Base-by-base conservation (phyloP, 2,797 vertebrate species). In the Halcyon badia region DNA sequence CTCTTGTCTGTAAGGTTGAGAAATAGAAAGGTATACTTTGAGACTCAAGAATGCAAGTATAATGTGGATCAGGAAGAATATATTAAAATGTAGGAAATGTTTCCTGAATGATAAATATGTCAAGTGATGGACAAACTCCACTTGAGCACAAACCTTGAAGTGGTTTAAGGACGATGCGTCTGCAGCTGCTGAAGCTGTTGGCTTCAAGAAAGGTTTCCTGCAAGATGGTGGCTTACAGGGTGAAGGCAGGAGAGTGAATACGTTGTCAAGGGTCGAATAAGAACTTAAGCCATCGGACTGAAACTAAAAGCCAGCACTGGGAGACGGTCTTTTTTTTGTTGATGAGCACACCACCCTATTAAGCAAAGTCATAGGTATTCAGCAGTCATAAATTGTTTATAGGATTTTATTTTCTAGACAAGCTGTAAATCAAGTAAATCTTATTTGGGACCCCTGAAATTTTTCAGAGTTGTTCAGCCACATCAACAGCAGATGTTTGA, bases 401-500 rank as follows among this genome's bases (percentile, higher is more conserved):
- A 58, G 73, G 35, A 25, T 83, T 89, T 86, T 79, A 60, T 69
- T 96, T 96, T 95, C 76, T 94, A 58, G 51, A 76, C 42, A 70
- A 64, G 25, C 46, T 94, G 66, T 80, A 20, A 70, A 46, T 71
- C 14, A 57, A 48, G 31, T 83, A 66, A 61, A 35, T 26, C 35
- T 98, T 90, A 98, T 5, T 7, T n/a, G 72, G 79, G 90, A 79
- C 85, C 95, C 90, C 25, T 97, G 46, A 83, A 75, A 82, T 97
- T 96, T 98, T 98, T 89, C 98, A 99, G 99, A 98, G 98, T 98
- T 96, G 98, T 98, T 83, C 98, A 98, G 66, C 98, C 98, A 11
- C 98, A 97, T 80, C 98, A 98, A 85, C 98, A 97, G 86, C 98
- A 97, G 95, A 98, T 98, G 95, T 98, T 98, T 44, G 98, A 97